Evolutionary conservation across 2,113 vertebrate species (phyloP).

Genomic region (rabbit (Oryctolagus cuniculus)): DNA sequence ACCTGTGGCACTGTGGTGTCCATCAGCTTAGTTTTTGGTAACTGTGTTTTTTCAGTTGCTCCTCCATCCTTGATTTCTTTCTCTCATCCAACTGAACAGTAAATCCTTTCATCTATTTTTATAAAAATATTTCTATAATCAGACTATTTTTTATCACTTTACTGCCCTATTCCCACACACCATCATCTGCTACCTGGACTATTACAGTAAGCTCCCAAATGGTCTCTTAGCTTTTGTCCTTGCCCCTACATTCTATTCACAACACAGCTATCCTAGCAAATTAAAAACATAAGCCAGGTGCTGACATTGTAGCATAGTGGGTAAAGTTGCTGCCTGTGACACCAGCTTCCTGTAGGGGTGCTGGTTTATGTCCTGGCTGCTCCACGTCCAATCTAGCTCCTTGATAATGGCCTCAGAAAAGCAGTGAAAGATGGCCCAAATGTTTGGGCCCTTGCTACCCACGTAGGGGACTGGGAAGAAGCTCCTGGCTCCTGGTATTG

Average conservation of each 20-base stretch:
- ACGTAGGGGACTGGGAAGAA: too few relatives aligned
- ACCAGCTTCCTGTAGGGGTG: too few relatives aligned
- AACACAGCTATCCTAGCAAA: background rate
- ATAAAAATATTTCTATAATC: background rate
- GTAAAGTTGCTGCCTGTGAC: too few relatives aligned
- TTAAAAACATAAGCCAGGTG: background rate
- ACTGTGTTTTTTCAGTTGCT: background rate
- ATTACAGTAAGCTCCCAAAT: background rate
- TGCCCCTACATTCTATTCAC: background rate
- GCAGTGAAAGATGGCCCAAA: too few relatives aligned
- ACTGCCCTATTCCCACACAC: background rate
- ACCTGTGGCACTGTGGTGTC: background rate
- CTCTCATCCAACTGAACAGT: background rate
- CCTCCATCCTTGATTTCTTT: background rate
- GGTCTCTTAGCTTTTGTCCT: constrained; percentile 11
- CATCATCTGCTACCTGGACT: background rate
- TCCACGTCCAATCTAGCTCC: too few relatives aligned
- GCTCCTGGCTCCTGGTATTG: too few relatives aligned
- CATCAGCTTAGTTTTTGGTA: background rate
- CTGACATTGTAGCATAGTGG: too few relatives aligned
- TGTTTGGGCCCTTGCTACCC: too few relatives aligned
- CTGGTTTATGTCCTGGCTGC: too few relatives aligned
- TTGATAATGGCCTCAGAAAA: too few relatives aligned
- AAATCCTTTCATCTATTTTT: constrained; percentile 21
- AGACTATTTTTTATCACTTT: background rate